Conservation (phyloP, 37 sponge, comb jelly and placozoan genomes). For the Beroe ovata region DNA sequence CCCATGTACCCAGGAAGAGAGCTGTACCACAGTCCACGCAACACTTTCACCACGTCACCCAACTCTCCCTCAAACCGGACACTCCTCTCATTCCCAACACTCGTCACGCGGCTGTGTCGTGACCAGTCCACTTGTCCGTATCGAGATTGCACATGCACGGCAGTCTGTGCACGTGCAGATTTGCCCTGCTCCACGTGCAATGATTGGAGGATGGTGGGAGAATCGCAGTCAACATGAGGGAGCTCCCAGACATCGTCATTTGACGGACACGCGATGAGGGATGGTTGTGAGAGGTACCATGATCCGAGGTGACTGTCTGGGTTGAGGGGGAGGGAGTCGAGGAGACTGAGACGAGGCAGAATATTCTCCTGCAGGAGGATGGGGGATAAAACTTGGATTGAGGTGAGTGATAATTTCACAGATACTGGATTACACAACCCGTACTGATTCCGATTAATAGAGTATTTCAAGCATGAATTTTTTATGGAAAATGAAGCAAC, state of each 20-base stretch:
- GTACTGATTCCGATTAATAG: too few relatives aligned
- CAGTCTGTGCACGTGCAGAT: neutral
- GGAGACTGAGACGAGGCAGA: neutral
- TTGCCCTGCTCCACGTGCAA: neutral
- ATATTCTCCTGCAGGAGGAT: neutral
- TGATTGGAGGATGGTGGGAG: neutral
- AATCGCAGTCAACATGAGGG: neutral
- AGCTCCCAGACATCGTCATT: neutral
- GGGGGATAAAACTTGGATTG: too few relatives aligned
- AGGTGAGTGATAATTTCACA: too few relatives aligned
- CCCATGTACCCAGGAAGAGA: neutral
- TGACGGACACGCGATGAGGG: neutral
- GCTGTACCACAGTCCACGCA: neutral
- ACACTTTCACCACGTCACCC: neutral
- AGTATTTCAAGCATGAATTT: too few relatives aligned
- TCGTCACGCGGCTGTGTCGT: neutral
- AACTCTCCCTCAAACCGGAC: neutral
- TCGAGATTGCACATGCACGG: neutral
- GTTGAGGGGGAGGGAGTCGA: neutral
- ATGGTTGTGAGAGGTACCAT: neutral
- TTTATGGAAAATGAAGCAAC: too few relatives aligned
- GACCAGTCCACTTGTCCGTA: neutral
- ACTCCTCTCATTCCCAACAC: neutral
- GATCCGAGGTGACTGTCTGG: neutral
- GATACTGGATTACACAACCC: too few relatives aligned